Percentiles rank a stretch among this genome's conserved stretches.
Evolutionary conservation across 2,113 vertebrate species (phyloP).

Genomic region (Phalacrocorax pelagicus): DNA sequence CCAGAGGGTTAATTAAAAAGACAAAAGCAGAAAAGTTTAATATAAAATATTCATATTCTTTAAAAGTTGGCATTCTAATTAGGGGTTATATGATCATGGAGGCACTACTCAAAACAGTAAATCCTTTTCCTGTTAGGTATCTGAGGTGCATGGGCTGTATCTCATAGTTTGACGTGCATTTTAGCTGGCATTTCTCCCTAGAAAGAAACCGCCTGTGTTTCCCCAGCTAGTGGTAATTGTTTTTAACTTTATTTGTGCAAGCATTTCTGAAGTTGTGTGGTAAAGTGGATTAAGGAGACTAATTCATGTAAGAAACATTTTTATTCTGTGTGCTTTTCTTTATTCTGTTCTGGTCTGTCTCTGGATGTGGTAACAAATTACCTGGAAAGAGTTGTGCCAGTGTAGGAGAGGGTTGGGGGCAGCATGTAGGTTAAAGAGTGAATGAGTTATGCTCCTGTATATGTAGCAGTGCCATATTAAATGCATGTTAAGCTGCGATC

Average conservation of each 20-base stretch:
- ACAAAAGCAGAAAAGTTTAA: background rate
- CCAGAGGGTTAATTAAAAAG: background rate
- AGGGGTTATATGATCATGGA: background rate
- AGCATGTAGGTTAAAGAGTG: background rate
- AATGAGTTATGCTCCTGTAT: background rate
- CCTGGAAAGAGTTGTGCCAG: background rate
- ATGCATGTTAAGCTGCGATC: background rate
- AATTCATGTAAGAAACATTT: background rate
- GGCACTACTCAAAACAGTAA: background rate
- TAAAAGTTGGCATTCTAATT: background rate
- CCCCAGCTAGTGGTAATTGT: background rate
- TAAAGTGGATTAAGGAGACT: background rate
- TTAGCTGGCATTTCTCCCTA: background rate
- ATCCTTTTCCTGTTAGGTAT: background rate
- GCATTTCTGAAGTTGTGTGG: background rate
- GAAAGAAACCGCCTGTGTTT: background rate
- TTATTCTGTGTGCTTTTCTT: background rate
- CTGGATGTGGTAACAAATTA: background rate
- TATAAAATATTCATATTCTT: background rate
- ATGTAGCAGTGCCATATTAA: background rate
- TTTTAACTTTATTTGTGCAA: background rate
- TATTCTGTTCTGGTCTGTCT: background rate
- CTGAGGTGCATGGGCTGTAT: background rate
- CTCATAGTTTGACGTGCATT: background rate
- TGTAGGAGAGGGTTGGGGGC: background rate